Evolutionary conservation across 2,797 vertebrate species (phyloP).

Genomic region (Melanogrammus aeglefinus): DNA sequence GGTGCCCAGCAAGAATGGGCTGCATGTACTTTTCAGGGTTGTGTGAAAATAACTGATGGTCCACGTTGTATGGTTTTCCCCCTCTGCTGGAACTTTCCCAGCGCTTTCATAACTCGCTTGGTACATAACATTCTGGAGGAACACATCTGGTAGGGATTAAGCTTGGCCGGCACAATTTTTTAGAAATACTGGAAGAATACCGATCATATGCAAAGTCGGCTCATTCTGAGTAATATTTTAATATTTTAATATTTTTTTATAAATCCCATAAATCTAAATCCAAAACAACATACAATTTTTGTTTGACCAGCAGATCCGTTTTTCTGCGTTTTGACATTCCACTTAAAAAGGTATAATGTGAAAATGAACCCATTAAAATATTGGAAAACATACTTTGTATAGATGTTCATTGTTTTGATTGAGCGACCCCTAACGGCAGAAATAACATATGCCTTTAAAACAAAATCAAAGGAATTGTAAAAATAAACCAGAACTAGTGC

Average conservation of each 20-base stretch:
- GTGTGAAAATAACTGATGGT: neutral
- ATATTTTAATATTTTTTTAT: neutral
- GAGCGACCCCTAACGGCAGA: too few species aligned
- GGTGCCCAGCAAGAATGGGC: neutral
- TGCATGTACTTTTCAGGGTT: neutral
- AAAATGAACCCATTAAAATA: too few species aligned
- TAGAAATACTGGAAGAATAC: neutral
- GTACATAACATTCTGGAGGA: neutral
- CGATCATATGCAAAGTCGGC: neutral
- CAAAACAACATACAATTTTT: neutral
- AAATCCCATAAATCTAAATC: neutral
- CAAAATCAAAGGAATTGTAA: neutral
- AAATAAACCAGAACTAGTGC: neutral
- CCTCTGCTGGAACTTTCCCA: neutral
- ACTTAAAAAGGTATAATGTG: neutral
- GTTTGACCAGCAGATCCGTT: neutral
- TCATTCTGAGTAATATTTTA: neutral
- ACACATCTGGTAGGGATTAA: conserved; percentile 1
- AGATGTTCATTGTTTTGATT: too few species aligned
- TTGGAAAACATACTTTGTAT: too few species aligned
- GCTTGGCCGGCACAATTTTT: neutral
- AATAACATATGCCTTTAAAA: neutral
- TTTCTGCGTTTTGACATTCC: neutral
- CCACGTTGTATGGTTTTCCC: neutral
- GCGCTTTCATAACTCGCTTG: neutral